These are phyloP conservation scores for Corvus hawaiiensis DNA, from an alignment of 2,113 vertebrate species.

Conservation along the genomic window DNA sequence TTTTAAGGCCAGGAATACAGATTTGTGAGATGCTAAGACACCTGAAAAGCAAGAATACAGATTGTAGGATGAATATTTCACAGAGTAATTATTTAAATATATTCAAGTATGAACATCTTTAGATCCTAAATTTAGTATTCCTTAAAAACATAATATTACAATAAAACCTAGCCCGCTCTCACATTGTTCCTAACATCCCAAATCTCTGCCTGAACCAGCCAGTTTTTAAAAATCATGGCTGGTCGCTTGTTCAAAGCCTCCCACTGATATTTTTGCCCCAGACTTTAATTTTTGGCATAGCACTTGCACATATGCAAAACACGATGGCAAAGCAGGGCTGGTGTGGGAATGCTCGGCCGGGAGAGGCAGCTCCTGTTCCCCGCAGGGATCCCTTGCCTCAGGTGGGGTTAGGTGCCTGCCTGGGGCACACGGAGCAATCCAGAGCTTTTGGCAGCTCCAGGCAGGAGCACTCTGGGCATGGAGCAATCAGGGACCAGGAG, in stretches of 20 bases:
- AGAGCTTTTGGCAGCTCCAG: background rate
- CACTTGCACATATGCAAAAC: background rate
- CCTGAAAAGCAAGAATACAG: constrained; percentile 64
- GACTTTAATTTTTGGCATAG: background rate
- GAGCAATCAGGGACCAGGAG: background rate
- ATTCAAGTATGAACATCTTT: constrained; percentile 60
- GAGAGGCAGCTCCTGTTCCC: background rate
- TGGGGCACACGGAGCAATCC: background rate
- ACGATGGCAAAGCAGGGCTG: background rate
- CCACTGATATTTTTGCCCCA: background rate
- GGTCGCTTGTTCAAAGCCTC: background rate
- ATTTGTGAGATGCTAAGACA: constrained; percentile 55
- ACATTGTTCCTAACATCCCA: background rate
- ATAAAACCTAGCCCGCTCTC: constrained; percentile 26
- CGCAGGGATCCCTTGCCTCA: fast-evolving
- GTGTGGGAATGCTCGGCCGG: background rate
- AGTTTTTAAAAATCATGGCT: background rate
- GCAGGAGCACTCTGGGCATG: background rate
- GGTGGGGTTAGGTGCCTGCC: background rate
- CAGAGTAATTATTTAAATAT: constrained; percentile 65
- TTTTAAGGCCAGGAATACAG: constrained; percentile 62
- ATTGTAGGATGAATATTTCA: constrained; percentile 67
- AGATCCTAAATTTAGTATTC: constrained; percentile 64
- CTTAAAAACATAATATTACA: constrained; percentile 51
- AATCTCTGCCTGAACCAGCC: background rate